Conservation (phyloP, 2,797 vertebrate genomes). For the Aldrovandia affinis region DNA sequence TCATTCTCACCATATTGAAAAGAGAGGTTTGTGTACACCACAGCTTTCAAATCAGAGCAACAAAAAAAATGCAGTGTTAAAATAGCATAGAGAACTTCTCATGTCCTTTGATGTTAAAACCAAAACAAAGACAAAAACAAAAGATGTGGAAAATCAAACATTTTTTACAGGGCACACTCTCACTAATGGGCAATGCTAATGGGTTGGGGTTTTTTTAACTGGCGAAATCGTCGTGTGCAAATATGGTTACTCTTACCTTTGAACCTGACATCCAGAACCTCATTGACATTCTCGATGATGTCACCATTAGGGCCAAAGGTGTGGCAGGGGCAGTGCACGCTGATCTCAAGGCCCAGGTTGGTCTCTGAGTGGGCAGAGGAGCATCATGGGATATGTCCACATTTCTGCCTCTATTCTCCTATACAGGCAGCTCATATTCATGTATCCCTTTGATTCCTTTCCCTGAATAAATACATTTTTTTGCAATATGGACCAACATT, state of each 20-base stretch:
- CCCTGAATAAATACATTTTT: not conserved
- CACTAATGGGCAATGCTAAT: not conserved
- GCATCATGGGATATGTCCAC: constrained; percentile 16
- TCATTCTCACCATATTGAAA: not conserved
- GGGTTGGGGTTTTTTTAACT: no score
- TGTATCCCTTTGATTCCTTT: not conserved
- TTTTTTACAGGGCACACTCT: not conserved
- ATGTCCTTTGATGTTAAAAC: not conserved
- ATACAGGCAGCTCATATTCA: not conserved
- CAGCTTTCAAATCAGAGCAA: not conserved
- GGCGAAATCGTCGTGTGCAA: not conserved
- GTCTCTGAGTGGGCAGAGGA: constrained; percentile 70
- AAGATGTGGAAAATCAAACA: not conserved
- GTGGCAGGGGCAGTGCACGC: constrained; percentile 91
- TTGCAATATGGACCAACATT: no score
- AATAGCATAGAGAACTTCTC: no score
- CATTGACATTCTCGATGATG: constrained; percentile 83
- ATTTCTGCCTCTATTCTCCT: not conserved
- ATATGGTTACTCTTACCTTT: constrained; percentile 75
- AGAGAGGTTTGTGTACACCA: not conserved
- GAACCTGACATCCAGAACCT: constrained; percentile 90
- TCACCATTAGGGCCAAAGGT: constrained; percentile 87
- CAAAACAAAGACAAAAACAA: not conserved
- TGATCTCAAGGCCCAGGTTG: constrained; percentile 90
- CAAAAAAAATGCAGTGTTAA: no score